Conservation (phyloP, 23 tunicate species). For the Ascidia mentula region DNA sequence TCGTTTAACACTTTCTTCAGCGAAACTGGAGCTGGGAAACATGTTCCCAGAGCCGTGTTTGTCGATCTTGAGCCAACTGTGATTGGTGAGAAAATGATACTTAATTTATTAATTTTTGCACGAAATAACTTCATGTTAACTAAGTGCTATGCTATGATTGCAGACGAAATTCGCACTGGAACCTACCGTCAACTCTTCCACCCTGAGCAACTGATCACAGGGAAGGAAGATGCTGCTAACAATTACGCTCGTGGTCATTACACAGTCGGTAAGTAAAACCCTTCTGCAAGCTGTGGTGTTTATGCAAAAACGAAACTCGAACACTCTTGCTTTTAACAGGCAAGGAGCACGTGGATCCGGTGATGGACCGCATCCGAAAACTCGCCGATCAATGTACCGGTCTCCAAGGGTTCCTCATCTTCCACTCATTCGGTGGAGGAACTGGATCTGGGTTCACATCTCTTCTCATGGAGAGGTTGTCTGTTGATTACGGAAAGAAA, state of each 20-base stretch:
- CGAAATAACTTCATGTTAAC: too few species aligned
- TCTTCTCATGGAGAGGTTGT: slow-evolving; percentile 65
- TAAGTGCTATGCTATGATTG: background rate
- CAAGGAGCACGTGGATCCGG: slow-evolving; percentile 41
- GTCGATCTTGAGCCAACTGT: slow-evolving; percentile 60
- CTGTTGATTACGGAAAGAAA: slow-evolving; percentile 74
- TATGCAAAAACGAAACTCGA: too few species aligned
- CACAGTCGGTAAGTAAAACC: slow-evolving; percentile 58
- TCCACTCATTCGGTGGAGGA: slow-evolving; percentile 78
- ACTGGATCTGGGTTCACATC: slow-evolving; percentile 84
- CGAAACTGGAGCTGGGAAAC: slow-evolving; percentile 58
- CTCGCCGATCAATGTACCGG: slow-evolving; percentile 73
- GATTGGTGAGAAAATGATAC: slow-evolving; percentile 18
- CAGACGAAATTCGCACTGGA: slow-evolving; percentile 77
- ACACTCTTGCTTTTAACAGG: too few species aligned
- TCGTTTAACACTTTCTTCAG: slow-evolving; percentile 65
- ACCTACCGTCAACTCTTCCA: slow-evolving; percentile 78
- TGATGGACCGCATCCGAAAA: slow-evolving; percentile 48
- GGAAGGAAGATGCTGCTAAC: slow-evolving; percentile 87
- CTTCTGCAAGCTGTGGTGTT: too few species aligned
- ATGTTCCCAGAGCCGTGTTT: slow-evolving; percentile 57
- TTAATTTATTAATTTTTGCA: background rate
- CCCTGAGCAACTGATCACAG: slow-evolving; percentile 79
- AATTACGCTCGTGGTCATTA: slow-evolving; percentile 79
- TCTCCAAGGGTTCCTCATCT: slow-evolving; percentile 66